Base-by-base conservation (phyloP, 2,797 vertebrate genomes). In the Pseudomugil tenellus region DNA sequence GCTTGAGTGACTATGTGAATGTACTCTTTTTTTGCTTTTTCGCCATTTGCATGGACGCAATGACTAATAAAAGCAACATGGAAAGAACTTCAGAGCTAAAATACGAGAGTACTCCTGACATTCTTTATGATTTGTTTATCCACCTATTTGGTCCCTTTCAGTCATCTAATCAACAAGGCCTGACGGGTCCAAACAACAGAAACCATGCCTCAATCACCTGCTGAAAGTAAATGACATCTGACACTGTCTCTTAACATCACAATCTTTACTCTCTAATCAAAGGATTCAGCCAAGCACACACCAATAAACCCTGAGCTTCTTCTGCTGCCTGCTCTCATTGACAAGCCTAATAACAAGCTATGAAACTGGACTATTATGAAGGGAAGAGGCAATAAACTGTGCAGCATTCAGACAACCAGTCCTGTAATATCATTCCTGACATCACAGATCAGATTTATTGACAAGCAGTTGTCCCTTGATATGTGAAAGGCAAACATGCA, bases 331-430 rank as follows among this genome's bases (percentile, higher is more conserved):
- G 62, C 71, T 80, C 57, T 67, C 75, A 81, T 89, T 84, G 83
- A 81, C 74, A 79, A 84, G 70, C 53, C 63, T 84, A 84, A 86
- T 74, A 88, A 62, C 19, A 34, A 48, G 68, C 67, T 83, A 72
- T 89, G 84, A 88, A 91, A 92, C 87, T 90, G 66, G 72, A 87
- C 70, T 49, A 19, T 81, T 72, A 74, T 77, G 79, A 73, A 66
- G 67, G 74, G 48, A 81, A 74, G 46, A 76, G 70, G 70, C 69
- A 69, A 84, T 83, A 70, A 79, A 77, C 81, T 69, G 66, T 52
- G 66, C 32, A 2, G 55, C 41, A 51, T 76, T 63, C 43, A 34
- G 67, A 67, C 71, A 78, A 67, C 32, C 19, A 66, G 52, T 61
- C 65, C 65, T 25, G 49, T 56, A 57, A 25, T 67, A 60, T 69